Evolutionary conservation across 2,113 vertebrate species (phyloP), one percentile per base, ranked within the genome.

Genomic region (Crotalus tigris): DNA sequence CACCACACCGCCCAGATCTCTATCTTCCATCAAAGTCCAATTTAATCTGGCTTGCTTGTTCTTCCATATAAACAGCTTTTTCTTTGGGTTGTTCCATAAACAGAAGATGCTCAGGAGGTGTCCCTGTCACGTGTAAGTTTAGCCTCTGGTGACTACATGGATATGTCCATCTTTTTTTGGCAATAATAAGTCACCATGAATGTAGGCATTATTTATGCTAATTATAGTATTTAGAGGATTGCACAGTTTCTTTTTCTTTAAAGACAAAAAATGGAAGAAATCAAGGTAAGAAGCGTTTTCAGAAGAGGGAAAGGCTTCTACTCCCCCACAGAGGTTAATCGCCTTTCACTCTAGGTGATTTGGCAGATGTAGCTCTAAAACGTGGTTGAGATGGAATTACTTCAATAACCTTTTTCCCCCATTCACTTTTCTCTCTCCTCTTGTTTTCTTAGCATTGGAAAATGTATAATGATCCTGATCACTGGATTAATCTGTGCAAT

Each of bases 401-500:
- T 23, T 46, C 23, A 23, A 75, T 46, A 81, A 26, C 53, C 39
- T 21, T 3, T 29, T 4, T 5, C 51, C 24, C 10, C 3, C 11
- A 29, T 29, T 69, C 33, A 0, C 11, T 33, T 69, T 3, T 12
- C 55, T 0, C 0, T 29, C 58, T 0, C 0, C 21, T 92, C 54
- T 33, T 39, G 10, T 88, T 64, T 44, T 88, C 0, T 0, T 96
- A 98, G 98, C 90, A 57, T 90, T 1, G 96, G 96, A 93, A 98
- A 98, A 93, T 33, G 75, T 49, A 33, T 98, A 91, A 97, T 97
- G 21, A 95, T 92, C 3, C 90, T 96, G 88, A 98, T 97, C 94
- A 96, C 97, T 0, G 95, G 93, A 0, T 90, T 98, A 85, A 13
- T 98, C 91, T 97, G 97, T 0, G 91, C 96, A 81, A 96, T 98